Evolutionary conservation across 2,888 invertebrate genomes (phyloP).

Genomic region (Hirtodrosophila cameraria): DNA sequence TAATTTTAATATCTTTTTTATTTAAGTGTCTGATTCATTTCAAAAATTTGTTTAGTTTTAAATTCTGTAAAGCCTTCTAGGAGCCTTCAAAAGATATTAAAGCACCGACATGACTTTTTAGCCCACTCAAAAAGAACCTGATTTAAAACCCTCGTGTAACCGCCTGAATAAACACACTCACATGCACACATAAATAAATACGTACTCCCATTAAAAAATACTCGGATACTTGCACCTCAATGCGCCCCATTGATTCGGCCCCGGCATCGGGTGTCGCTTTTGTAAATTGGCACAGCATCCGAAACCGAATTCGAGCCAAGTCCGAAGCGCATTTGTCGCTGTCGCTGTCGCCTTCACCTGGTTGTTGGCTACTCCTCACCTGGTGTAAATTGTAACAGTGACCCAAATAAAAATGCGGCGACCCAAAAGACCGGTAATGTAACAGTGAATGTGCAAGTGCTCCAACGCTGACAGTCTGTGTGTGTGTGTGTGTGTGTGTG

Average conservation of each 20-base stretch:
- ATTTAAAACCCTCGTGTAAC: too few species aligned
- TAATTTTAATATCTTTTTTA: too few species aligned
- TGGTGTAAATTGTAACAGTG: conserved; percentile 78
- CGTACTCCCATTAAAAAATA: background rate
- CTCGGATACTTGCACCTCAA: conserved; percentile 30
- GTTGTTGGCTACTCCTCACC: background rate
- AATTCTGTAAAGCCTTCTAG: too few species aligned
- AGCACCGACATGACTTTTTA: too few species aligned
- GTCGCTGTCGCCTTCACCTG: conserved; percentile 17
- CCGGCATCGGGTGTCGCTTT: conserved; percentile 22
- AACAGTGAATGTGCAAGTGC: conserved; percentile 76
- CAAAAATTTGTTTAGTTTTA: too few species aligned
- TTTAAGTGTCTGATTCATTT: too few species aligned
- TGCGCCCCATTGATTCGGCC: conserved; percentile 13
- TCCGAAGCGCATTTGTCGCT: conserved; percentile 11
- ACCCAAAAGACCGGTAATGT: conserved; percentile 80
- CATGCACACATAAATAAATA: background rate
- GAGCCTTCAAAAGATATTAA: too few species aligned
- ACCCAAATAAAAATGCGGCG: conserved; percentile 76
- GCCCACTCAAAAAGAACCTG: too few species aligned
- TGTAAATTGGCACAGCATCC: conserved; percentile 52
- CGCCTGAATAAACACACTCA: background rate
- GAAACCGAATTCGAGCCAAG: conserved; percentile 10
- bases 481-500: conserved; percentile 7
- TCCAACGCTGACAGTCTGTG: conserved; percentile 28